Evolutionary conservation across 2,113 vertebrate genomes (phyloP), one percentile per base, ranked within the genome.

Genomic region (Pachypanchax playfairii): DNA sequence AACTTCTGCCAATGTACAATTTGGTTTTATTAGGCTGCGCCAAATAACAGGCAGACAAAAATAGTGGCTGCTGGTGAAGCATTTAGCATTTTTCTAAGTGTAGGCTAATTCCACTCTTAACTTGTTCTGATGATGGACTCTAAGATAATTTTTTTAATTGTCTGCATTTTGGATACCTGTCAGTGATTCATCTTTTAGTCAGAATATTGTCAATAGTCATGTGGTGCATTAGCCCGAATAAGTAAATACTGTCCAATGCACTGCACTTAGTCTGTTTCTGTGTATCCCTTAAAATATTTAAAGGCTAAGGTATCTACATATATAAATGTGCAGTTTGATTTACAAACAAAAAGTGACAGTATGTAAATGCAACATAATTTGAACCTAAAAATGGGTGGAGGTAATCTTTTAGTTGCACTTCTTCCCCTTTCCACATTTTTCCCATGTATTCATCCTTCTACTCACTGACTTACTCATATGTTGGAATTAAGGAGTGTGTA

Each of bases 1-100:
- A 65, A 29, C 41, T 35, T 54, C 22, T 20, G 44, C 10, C 25
- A 65, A 44, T 24, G 44, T 42, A 24, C 12, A 22, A 3, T 65
- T 54, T 54, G 28, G 31, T 26, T 44, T 36, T 28, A 36, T 17
- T 17, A 24, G 43, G 11, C 21, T 24, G 5, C 8, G 24, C 21
- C 43, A 46, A 46, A 46, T 22, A 35, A 52, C n/a, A 52, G 14
- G 22, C 10, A 53, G 14, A 18, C 1, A 53, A 24, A 36, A 35
- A 13, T 5, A 24, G 33, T 53, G 20, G 24, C 20, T 53, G 9
- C 24, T 28, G 39, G 24, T 8, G 18, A 26, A 36, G 22, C 28
- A 36, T 43, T 44, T 43, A 9, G 22, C 25, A 28, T n/a, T 8
- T 35, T 9, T 1, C 21, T 59, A 58, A 42, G 54, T 22, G 36